Evolutionary conservation across 2,113 vertebrate species (phyloP), one percentile per base, ranked within the genome.

Genomic region (Empidonax alnorum): DNA sequence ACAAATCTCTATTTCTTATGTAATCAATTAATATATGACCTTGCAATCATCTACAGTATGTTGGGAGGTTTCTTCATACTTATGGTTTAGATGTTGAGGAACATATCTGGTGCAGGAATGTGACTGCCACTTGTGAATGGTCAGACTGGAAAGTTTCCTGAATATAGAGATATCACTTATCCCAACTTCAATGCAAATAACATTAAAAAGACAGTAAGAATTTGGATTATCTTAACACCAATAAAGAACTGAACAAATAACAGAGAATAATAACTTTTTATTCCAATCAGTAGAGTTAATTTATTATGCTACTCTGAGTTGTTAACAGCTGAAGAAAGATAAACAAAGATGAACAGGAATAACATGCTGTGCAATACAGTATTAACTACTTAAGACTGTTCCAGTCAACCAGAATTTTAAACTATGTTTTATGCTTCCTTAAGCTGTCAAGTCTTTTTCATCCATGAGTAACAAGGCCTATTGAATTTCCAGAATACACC

Each of bases 381-480:
- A 97, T 97, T 97, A 97, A 97, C 93, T 79, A 52, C 49, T 80
- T 66, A 68, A 88, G 49, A n/a, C 81, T 95, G 68, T 79, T 89
- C 47, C 55, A 89, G 69, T 69, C 92, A 96, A 13, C 3, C 53
- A 87, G 42, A 77, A 86, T 95, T 88, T 92, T 80, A 86, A 96
- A 81, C 22, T 82, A 21, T 35, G 28, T 89, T 96, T 96, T 83
- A 90, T 82, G 69, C 50, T 90, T 94, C 90, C 91, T 96, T 96
- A 95, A 95, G 74, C 53, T 93, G 87, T 92, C 94, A 93, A 81
- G 63, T 89, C 80, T 81, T 92, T 88, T 81, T 91, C 79, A 84
- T 58, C 68, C 67, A 19, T 49, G 33, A 79, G 20, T 95, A 68
- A 37, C 89, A 83, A 84, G 62, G 63, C 50, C 59, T 71, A 55